Percentiles rank a stretch among this genome's conserved stretches.
Conservation (phyloP, 2,113 vertebrate species). For the Dolichallabes microphthalmus region DNA sequence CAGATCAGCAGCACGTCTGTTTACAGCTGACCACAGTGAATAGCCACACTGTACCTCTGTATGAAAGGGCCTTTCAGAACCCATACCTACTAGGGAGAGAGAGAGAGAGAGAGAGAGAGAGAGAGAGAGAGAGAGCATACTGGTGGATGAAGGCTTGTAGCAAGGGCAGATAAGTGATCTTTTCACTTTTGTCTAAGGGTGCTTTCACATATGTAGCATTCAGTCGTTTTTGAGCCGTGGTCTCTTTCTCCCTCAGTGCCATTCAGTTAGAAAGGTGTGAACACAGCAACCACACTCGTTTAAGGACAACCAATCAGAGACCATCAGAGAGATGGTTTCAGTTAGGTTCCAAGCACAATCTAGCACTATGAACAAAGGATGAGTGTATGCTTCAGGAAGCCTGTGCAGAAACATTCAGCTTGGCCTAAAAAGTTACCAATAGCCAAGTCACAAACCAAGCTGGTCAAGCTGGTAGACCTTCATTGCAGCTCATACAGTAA, state of each 20-base stretch:
- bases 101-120: slow-evolving; percentile 38
- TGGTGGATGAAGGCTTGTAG: slow-evolving; percentile 29
- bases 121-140: slow-evolving; percentile 34
- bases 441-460: neutral
- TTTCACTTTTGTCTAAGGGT: slow-evolving; percentile 54
- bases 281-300: neutral
- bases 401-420: neutral
- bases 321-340: neutral
- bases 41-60: slow-evolving; percentile 52
- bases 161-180: slow-evolving; percentile 56
- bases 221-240: neutral
- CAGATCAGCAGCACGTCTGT: slow-evolving; percentile 50
- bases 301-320: neutral
- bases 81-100: neutral
- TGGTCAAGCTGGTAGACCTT: slow-evolving; percentile 3
- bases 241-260: neutral
- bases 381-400: neutral
- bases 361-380: neutral
- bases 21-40: slow-evolving; percentile 51
- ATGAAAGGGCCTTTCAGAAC: slow-evolving; percentile 56
- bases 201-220: slow-evolving; percentile 9
- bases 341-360: neutral
- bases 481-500: neutral
- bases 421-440: neutral
- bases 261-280: neutral